Conservation (phyloP, 2,888 invertebrate genomes). For the Mechanitis messenoides region DNA sequence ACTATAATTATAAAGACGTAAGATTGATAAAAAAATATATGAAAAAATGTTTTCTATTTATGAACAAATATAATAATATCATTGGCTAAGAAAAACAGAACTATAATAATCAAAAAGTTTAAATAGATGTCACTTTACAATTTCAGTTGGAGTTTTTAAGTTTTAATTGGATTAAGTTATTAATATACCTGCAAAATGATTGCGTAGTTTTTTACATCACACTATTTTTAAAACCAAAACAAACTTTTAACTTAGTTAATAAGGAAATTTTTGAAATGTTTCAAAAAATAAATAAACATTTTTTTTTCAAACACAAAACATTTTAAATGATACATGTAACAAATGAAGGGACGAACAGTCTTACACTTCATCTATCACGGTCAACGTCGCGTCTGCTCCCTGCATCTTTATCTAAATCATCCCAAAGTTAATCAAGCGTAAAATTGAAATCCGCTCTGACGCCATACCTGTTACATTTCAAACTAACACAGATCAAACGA, state of each 20-base stretch:
- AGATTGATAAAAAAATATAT: too few species aligned
- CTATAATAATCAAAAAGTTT: too few species aligned
- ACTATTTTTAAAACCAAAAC: too few species aligned
- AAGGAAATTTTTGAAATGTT: too few species aligned
- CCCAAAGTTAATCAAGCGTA: conserved; percentile 63
- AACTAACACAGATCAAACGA: conserved; percentile 56
- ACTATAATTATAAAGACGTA: too few species aligned
- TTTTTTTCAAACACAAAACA: not conserved
- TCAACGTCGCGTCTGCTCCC: conserved; percentile 14
- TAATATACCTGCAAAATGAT: conserved; percentile 20
- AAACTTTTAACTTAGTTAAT: too few species aligned
- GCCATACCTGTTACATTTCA: conserved; percentile 34
- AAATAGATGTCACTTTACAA: conserved; percentile 5
- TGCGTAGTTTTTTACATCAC: conserved; percentile 19
- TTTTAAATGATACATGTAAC: conserved; percentile 5
- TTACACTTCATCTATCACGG: conserved; percentile 26
- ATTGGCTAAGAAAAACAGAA: too few species aligned
- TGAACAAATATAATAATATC: too few species aligned
- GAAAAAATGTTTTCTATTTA: too few species aligned
- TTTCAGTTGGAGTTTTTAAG: conserved; percentile 21
- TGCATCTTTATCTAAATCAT: conserved; percentile 49
- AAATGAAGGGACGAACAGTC: not conserved
- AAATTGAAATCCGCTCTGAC: conserved; percentile 58
- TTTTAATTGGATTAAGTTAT: conserved; percentile 25
- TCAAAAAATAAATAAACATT: not conserved